Base-by-base conservation (phyloP, 2,113 vertebrate species). In the Cavia aperea region DNA sequence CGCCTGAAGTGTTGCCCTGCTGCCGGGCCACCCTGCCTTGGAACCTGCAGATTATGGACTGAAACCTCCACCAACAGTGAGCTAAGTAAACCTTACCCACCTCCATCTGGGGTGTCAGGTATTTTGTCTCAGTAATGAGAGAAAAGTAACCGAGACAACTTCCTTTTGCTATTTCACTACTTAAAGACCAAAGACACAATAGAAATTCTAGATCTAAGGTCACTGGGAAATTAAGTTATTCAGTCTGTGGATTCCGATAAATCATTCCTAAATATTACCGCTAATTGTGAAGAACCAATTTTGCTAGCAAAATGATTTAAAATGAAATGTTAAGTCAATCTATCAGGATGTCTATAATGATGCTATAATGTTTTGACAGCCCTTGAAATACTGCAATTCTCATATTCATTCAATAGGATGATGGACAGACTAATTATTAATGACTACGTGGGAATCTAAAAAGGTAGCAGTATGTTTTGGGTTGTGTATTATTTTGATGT, bases 221-320 rank as follows among this genome's bases (percentile, higher is more conserved):
- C 91, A 39, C 1, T 43, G 43, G 51, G 39, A 93, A 92, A 68
- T 75, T 39, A 79, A 95, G 88, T 85, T 63, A 24, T 65, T 93
- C 29, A 81, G 26, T 79, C 49, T 56, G 72, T 46, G 49, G 58
- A 81, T 89, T 83, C 81, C 15, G 81, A 46, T 75, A 70, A 85
- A 81, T 68, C 70, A 84, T 36, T 83, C 19, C 26, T 88, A 29
- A 88, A 68, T 88, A 91, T 16, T 29, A 66, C 68, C 62, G 84
- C 77, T 72, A 85, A 94, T 31, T 66, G 63, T 68, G 63, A 90
- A 77, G 23, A 70, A 70, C 62, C 79, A 72, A 93, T 81, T 89
- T 81, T 92, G 65, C 39, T 51, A 90, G 46, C 72, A 81, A 87
- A 83, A 14, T 83, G 46, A 90, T 36, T 84, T 79, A 68, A 90